Base-by-base conservation (phyloP, 2,888 invertebrate species). In the Drosophila anomalata region DNA sequence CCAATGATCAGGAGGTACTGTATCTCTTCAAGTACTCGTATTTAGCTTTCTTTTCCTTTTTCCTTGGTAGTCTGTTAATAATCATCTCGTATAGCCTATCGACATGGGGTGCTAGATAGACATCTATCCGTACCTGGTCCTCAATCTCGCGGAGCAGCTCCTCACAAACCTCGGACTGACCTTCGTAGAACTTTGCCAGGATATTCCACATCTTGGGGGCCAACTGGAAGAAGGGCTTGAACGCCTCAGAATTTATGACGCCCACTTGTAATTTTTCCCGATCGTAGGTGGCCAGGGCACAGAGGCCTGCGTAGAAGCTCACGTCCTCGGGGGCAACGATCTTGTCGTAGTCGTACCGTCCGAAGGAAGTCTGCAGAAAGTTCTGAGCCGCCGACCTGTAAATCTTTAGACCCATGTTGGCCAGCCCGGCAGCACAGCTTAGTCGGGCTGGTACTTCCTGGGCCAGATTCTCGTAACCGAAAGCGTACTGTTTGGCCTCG, bases 21-120 rank as follows among this genome's bases (percentile, higher is more conserved):
- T 36, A 36, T 36, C 36, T n/a, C 14, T 36, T 36, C 36, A 36
- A n/a, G n/a, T 36, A 36, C n/a, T 36, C 36, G 36, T 36, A 36
- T n/a, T 36, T 36, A 2, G 36, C 7, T n/a, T 36, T 36, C 36
- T 42, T 17, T 42, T 42, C 41, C 41, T 42, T 42, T 42, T 20
- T 42, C 9, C 9, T 42, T 20, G 41, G 46, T 3, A 84, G 47
- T n/a, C 77, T 62, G 1, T 12, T 29, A 39, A 14, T 48, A 11
- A 82, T 87, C 58, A 69, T 72, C 0, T 20, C 31, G 20, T 75
- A 87, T 0, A 82, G 26, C 0, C 44, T 24, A 24, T 73, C 70
- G 22, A 82, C 70, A 66, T 82, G 82, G 0, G 82, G 82, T 0
- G 85, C 79, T 31, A 87, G n/a, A 46, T 82, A 82, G 8, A 82